Base-by-base conservation (phyloP, 2,113 vertebrate species). In the Takifugu bimaculatus region DNA sequence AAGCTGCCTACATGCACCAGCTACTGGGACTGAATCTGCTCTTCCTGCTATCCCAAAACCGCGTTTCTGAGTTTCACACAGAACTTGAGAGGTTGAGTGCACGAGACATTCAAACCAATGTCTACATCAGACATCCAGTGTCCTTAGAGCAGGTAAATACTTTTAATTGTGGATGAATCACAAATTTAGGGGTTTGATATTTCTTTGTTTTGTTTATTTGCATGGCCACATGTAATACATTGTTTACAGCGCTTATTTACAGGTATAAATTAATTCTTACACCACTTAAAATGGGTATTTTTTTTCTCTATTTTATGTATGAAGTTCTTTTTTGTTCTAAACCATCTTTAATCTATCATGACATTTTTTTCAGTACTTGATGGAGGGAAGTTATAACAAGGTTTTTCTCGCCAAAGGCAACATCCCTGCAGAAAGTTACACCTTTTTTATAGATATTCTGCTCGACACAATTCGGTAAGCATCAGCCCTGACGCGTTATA, bases 381-480 rank as follows among this genome's bases (percentile, higher is more conserved):
- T 98, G 95, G 96, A 98, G 51, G 95, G 96, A 52, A 98, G 94
- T 74, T 98, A 98, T 89, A 98, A 98, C 91, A 98, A 98, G 59
- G 96, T 98, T 4, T 98, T 98, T 78, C 91, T 98, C 59, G 96
- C 96, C 39, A 98, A 98, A 80, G 96, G 96, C 6, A 98, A 98
- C 84, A 97, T 98, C 76, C 96, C 96, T 0, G 95, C 96, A 0
- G 95, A 97, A 81, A 97, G 94, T 70, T 98, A 97, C 67, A 96
- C 93, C 6, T 98, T 97, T 87, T 98, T 98, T 85, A 98, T 98
- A 26, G 95, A 98, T 82, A 98, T 97, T 83, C 83, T 98, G 53
- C 91, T 98, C 2, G 95, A 98, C 73, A 98, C 96, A 14, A 97
- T 97, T 81, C 90, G 96, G 96, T 98, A 57, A 63, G 89, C 27